Evolutionary conservation across 2,113 vertebrate species (phyloP), one percentile per base, ranked within the genome.

Genomic region (Microcebus tavaratra): DNA sequence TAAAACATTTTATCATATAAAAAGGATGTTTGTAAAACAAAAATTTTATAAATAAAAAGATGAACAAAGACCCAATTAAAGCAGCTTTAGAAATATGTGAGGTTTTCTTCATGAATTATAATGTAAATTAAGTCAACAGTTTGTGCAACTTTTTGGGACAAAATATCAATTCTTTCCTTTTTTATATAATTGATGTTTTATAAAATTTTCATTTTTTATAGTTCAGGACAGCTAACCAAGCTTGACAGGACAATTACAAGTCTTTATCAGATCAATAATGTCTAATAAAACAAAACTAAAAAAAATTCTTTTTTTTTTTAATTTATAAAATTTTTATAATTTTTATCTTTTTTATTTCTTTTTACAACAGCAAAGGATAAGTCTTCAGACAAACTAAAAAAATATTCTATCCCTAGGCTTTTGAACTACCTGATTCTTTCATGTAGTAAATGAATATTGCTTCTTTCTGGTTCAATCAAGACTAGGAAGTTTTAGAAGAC

Each of bases 21-120:
- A 90, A 85, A 94, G 25, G 94, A 78, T 72, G 6, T 94, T 59
- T 50, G 6, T 25, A 91, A 98, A 96, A 82, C 55, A 96, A 96
- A 96, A 93, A 88, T 81, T 75, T 97, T 61, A 93, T 78, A 98
- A 87, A 76, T 76, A 85, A 96, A 98, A 97, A 45, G 75, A 95
- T 90, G 88, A 78, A 53, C 7, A 93, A 95, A 89, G 36, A 59
- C 36, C 2, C 39, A 70, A 57, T 88, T 94, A 68, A 88, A 96
- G 93, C 13, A 97, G 84, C 72, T 78, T 61, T 84, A 92, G 53
- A 97, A 92, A 70, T 91, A 89, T 27, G n/a, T 48, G 7, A 78
- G 4, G 6, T 63, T 95, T 86, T 68, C 73, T 94, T 72, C 23
- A 86, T 45, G 42, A 42, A 42, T 42, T 42, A 42, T 42, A 42